Evolutionary conservation across 2,888 invertebrate species (phyloP).

Genomic region (Drosophila greeni): DNA sequence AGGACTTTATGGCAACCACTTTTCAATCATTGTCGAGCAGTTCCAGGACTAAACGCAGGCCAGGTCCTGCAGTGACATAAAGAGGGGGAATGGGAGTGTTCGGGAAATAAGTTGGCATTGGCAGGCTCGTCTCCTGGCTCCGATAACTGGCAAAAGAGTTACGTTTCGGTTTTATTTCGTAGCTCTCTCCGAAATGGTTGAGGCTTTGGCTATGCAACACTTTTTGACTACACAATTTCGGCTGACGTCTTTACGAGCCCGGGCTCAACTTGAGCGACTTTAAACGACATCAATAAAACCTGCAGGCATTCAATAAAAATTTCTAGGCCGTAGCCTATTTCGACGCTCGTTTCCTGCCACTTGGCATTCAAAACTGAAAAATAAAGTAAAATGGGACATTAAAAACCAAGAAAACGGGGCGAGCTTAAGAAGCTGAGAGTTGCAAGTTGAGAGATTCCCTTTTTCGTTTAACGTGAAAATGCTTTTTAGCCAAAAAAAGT

Average conservation of each 20-base stretch:
- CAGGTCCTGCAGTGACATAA: constrained; percentile 17
- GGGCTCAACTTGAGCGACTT: constrained; percentile 50
- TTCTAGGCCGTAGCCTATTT: constrained; percentile 50
- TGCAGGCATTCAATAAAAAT: constrained; percentile 51
- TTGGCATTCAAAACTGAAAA: constrained; percentile 36
- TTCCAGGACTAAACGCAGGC: constrained; percentile 10
- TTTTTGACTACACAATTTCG: constrained; percentile 45
- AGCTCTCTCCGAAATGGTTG: constrained; percentile 1
- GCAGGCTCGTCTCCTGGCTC: constrained; percentile 1
- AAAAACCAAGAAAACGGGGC: constrained; percentile 22
- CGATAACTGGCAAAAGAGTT: constrained; percentile 16
- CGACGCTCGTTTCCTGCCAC: constrained; percentile 50
- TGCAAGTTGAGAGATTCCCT: background rate
- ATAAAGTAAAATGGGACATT: constrained; percentile 1
- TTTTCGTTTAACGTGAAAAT: constrained; percentile 28
- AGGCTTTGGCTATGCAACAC: constrained; percentile 31
- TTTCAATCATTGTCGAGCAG: constrained; percentile 35
- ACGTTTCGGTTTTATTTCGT: constrained; percentile 23
- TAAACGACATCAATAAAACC: constrained; percentile 57
- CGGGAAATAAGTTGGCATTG: background rate
- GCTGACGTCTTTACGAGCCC: constrained; percentile 50
- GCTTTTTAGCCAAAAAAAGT: constrained; percentile 39
- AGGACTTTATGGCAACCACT: constrained; percentile 31
- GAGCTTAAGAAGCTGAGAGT: constrained; percentile 24
- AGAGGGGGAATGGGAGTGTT: constrained; percentile 12